A percentile compares a stretch with the other conserved stretches of the same genome.
Evolutionary conservation across 2,797 vertebrate species (phyloP).

Genomic region (Acanthis flammea): DNA sequence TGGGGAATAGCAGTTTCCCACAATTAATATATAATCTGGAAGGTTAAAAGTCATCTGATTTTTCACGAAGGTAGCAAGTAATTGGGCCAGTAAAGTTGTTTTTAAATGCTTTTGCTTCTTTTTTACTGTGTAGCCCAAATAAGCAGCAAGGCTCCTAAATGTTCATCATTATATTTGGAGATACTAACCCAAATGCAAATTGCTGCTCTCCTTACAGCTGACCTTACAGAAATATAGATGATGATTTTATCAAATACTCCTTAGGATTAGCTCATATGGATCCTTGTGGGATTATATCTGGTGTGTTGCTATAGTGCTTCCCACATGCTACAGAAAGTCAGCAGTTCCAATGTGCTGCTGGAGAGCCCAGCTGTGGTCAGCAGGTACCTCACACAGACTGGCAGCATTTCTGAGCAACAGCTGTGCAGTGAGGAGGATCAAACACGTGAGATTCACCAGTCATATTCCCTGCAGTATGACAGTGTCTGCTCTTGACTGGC

Average conservation of each 20-base stretch:
- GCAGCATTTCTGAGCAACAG: neutral
- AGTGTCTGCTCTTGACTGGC: neutral
- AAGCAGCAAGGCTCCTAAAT: neutral
- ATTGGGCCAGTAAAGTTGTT: neutral
- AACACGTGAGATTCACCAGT: neutral
- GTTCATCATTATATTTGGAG: neutral
- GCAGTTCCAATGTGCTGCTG: neutral
- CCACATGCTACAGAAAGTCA: neutral
- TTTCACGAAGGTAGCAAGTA: neutral
- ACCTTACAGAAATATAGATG: neutral
- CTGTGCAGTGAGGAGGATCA: fast-evolving
- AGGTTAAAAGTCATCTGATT: neutral
- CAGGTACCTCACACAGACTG: neutral
- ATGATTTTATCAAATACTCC: neutral
- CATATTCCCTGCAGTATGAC: neutral
- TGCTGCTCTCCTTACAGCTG: neutral
- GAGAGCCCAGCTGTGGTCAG: neutral
- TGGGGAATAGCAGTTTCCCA: neutral
- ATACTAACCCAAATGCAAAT: neutral
- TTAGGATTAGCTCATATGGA: neutral
- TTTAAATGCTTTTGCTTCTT: neutral
- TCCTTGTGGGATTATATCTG: neutral
- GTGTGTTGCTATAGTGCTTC: neutral
- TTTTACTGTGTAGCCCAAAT: neutral
- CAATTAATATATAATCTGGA: neutral